Evolutionary conservation across 2,888 invertebrate species (phyloP), one percentile per base, ranked within the genome.

Genomic region (Ophioninae sp.): DNA sequence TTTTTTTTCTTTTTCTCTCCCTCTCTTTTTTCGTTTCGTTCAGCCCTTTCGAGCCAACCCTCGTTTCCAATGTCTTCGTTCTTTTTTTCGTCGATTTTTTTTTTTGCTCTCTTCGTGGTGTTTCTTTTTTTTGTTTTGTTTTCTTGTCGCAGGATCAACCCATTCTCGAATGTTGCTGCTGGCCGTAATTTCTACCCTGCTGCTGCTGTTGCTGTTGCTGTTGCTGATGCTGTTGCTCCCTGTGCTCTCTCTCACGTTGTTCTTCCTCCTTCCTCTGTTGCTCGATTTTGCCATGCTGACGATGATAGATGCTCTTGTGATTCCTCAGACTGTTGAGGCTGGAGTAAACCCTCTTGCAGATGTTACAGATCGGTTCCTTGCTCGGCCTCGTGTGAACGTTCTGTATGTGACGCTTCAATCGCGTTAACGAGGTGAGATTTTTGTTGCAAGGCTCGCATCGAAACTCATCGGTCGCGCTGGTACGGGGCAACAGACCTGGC

Each of bases 221-320:
- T 89, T 93, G 93, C 87, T 93, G 93, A 91, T 95, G 94, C 93
- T 94, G 94, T 23, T 85, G 85, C 57, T 87, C 85, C 21, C 87
- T 82, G 73, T 83, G 83, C 8, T 88, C 86, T 82, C 88, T 85
- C 73, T 88, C 86, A 61, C 85, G 85, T 56, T 85, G 94, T 89
- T 94, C 93, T 87, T 93, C 93, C 91, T 95, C 94, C 93, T 94
- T 94, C 93, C 95, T 95, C 94, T 96, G 96, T 94, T 96, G 96
- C 88, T 95, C 94, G 93, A 95, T 95, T 94, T 92, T 92, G 86
- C 91, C 91, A 87, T 93, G 93, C 87, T 93, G 93, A 79, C 97
- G 96, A 94, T 97, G 97, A 94, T 97, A 97, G 95, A 97, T 97
- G 94, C 97, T 97, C 95, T 97, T 97, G 95, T 97, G 97, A 95